Percentiles rank a stretch among this genome's conserved stretches.
These are phyloP conservation scores for Sminthopsis crassicaudata DNA, from an alignment of 2,113 vertebrate genomes.

Conservation along the genomic window DNA sequence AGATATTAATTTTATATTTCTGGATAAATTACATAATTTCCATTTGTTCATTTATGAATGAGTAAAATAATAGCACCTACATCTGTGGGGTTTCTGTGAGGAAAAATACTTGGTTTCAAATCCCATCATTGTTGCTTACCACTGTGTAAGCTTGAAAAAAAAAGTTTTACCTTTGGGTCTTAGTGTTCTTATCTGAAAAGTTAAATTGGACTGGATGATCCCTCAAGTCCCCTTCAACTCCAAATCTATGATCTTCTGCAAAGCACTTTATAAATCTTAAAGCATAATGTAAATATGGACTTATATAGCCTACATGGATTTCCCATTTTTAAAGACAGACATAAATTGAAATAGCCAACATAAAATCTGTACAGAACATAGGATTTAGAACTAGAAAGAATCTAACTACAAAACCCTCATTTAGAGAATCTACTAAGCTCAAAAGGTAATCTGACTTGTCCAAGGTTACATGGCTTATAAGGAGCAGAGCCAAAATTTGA, in stretches of 20 bases:
- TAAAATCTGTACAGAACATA: neutral
- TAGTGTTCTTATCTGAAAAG: neutral
- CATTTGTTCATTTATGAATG: neutral
- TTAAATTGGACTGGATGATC: neutral
- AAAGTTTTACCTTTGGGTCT: neutral
- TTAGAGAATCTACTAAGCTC: neutral
- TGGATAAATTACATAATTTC: neutral
- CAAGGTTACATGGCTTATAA: neutral
- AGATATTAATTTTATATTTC: neutral
- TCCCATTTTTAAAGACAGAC: neutral
- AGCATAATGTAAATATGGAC: neutral
- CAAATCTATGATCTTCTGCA: neutral
- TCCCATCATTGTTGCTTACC: neutral
- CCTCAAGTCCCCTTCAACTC: neutral
- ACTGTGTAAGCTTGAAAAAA: neutral
- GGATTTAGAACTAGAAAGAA: neutral
- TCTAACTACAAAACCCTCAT: neutral
- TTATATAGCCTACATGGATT: neutral
- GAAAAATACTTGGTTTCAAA: neutral
- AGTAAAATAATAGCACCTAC: neutral
- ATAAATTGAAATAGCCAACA: neutral
- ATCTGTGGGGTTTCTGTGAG: too few species aligned
- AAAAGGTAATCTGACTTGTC: neutral
- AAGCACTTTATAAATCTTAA: neutral
- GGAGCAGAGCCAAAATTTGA: neutral